Conservation (phyloP, 2,797 vertebrate genomes). For the Rachycentron canadum region DNA sequence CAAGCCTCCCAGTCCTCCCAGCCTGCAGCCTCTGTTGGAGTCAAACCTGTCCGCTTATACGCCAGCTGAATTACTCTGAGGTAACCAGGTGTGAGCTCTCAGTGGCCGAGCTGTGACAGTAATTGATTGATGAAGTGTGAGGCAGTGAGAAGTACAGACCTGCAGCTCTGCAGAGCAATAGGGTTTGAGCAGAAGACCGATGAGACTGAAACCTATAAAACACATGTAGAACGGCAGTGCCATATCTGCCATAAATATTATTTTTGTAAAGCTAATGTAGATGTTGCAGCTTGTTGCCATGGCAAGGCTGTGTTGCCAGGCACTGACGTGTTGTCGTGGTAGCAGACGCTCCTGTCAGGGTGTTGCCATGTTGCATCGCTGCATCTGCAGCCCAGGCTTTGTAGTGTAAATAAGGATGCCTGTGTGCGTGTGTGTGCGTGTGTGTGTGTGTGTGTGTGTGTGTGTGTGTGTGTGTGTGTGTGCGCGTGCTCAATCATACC, state of each 20-base stretch:
- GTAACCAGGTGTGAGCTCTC: slow-evolving; percentile 64
- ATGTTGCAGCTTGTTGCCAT: slow-evolving; percentile 74
- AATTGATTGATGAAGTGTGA: slow-evolving; percentile 72
- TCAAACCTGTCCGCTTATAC: slow-evolving; percentile 31
- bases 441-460: slow-evolving; percentile 26
- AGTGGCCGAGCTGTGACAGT: slow-evolving; percentile 51
- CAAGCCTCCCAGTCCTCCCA: slow-evolving; percentile 21
- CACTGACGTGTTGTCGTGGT: slow-evolving; percentile 66
- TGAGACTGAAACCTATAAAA: slow-evolving; percentile 35
- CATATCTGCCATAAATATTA: slow-evolving; percentile 55
- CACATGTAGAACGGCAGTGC: slow-evolving; percentile 30
- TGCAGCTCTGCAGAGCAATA: slow-evolving; percentile 16
- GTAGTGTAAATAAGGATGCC: slow-evolving; percentile 77
- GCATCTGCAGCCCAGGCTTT: slow-evolving; percentile 69
- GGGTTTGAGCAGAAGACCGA: slow-evolving; percentile 31
- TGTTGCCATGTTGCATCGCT: slow-evolving; percentile 67
- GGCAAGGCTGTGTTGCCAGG: slow-evolving; percentile 70
- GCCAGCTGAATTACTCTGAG: slow-evolving; percentile 54
- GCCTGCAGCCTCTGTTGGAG: slow-evolving; percentile 26
- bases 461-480: no score
- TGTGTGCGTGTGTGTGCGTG: slow-evolving; percentile 38
- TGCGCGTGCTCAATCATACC: slow-evolving; percentile 42
- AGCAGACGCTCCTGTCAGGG: slow-evolving; percentile 71
- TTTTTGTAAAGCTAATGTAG: slow-evolving; percentile 62
- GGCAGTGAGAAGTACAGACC: slow-evolving; percentile 28